Evolutionary conservation across 1,140 invertebrate species (phyloP).

Genomic region (Eufriesea mexicana): DNA sequence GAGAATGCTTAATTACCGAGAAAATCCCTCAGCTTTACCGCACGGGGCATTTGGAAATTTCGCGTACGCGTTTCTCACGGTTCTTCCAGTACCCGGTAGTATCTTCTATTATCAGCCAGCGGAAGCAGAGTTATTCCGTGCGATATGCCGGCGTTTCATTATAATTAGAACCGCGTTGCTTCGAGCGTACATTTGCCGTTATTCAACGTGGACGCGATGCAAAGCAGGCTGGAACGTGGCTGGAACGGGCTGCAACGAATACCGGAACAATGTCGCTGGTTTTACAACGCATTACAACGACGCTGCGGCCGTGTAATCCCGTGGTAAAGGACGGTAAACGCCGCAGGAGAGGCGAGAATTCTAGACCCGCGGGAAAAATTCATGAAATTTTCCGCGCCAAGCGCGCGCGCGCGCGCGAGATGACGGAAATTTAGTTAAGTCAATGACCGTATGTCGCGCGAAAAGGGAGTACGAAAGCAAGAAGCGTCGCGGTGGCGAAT

Average conservation of each 20-base stretch:
- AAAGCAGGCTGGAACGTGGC: not conserved
- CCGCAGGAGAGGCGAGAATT: not conserved
- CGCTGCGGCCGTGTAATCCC: not conserved
- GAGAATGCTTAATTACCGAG: not conserved
- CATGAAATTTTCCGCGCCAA: not conserved
- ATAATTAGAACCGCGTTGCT: slow-evolving; percentile 12
- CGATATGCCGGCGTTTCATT: not conserved
- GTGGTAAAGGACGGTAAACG: not conserved
- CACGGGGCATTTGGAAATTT: not conserved
- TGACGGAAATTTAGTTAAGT: not conserved
- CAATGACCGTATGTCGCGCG: not conserved
- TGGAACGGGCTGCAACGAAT: too few species aligned
- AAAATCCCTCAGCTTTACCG: not conserved
- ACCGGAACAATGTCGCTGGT: not conserved
- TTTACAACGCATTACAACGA: not conserved
- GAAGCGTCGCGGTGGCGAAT: not conserved
- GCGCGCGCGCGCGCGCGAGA: too few species aligned
- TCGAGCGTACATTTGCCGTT: not conserved
- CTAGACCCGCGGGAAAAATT: not conserved
- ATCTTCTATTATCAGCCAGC: not conserved
- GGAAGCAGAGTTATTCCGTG: not conserved
- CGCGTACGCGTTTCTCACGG: not conserved
- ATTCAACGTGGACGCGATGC: not conserved
- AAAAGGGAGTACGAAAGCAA: rapidly evolving
- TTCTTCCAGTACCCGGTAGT: not conserved